Percentiles rank a stretch among this genome's conserved stretches.
These are phyloP conservation scores for Tragelaphus scriptus DNA, from an alignment of 2,113 vertebrate species.

Conservation along the genomic window DNA sequence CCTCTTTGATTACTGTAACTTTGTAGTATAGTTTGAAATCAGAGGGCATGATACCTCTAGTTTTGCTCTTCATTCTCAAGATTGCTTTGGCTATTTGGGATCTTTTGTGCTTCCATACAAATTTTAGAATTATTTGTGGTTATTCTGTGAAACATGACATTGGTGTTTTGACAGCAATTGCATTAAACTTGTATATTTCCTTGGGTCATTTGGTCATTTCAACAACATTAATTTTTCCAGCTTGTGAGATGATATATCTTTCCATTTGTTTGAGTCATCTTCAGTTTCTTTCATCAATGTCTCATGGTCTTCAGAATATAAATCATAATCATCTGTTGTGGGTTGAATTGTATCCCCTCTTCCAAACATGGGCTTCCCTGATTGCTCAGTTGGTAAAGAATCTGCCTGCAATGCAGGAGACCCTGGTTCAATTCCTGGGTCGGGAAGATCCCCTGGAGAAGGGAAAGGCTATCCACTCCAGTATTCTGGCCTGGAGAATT, in stretches of 20 bases:
- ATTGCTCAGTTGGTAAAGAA: neutral
- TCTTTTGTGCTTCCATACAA: neutral
- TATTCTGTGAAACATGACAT: neutral
- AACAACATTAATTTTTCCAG: neutral
- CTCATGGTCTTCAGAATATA: neutral
- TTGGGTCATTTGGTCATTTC: neutral
- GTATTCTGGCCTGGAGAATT: neutral
- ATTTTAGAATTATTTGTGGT: neutral
- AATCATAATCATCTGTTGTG: neutral
- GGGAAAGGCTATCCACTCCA: neutral
- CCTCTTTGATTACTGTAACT: neutral
- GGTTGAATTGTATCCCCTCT: neutral
- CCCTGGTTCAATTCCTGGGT: neutral
- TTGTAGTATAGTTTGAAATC: neutral
- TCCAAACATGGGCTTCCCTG: neutral
- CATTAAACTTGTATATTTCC: neutral
- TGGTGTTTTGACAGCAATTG: neutral
- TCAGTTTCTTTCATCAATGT: neutral
- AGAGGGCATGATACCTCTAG: neutral
- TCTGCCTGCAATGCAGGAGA: neutral
- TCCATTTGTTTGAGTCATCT: neutral
- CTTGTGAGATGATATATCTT: neutral
- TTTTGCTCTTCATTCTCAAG: neutral
- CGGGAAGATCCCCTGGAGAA: neutral
- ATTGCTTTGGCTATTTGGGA: neutral